Conservation (phyloP, 2,888 invertebrate genomes). For the Chymomyza procnemis region DNA sequence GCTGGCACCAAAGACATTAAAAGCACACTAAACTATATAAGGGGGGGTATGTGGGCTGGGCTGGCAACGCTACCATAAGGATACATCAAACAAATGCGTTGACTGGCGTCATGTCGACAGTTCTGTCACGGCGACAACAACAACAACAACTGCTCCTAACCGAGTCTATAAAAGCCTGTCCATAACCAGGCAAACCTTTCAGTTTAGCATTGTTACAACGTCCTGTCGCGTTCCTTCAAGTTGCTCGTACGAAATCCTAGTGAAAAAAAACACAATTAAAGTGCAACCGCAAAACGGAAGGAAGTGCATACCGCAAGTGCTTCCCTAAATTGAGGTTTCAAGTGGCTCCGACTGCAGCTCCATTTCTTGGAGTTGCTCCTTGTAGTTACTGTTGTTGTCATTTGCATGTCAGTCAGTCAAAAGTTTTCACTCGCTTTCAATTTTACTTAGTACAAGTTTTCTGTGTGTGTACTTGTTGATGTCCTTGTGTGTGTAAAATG, state of each 20-base stretch:
- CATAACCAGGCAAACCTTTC: slow-evolving; percentile 44
- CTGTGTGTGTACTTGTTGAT: slow-evolving; percentile 31
- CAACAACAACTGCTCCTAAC: slow-evolving; percentile 17
- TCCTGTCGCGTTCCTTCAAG: slow-evolving; percentile 21
- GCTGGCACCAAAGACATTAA: slow-evolving; percentile 77
- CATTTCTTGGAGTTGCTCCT: slow-evolving; percentile 37
- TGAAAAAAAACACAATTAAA: slow-evolving; percentile 63
- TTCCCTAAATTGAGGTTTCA: slow-evolving; percentile 16
- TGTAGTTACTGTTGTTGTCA: slow-evolving; percentile 17
- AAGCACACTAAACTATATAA: slow-evolving; percentile 63
- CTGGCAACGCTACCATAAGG: neutral
- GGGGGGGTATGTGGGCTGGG: no score
- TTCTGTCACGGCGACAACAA: slow-evolving; percentile 17
- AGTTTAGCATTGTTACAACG: slow-evolving; percentile 46
- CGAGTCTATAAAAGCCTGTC: slow-evolving; percentile 76
- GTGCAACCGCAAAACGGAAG: slow-evolving; percentile 58
- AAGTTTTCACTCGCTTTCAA: slow-evolving; percentile 15
- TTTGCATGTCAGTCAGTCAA: slow-evolving; percentile 1
- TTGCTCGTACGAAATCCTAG: neutral
- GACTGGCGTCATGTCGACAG: slow-evolving; percentile 15
- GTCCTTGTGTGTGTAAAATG: slow-evolving; percentile 65
- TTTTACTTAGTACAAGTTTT: neutral
- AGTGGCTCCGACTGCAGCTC: slow-evolving; percentile 9
- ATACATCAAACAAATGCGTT: slow-evolving; percentile 21
- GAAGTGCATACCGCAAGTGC: slow-evolving; percentile 65